Percentiles rank a stretch among this genome's conserved stretches.
Conservation (phyloP, 2,113 vertebrate species). For the Orcinus orca region DNA sequence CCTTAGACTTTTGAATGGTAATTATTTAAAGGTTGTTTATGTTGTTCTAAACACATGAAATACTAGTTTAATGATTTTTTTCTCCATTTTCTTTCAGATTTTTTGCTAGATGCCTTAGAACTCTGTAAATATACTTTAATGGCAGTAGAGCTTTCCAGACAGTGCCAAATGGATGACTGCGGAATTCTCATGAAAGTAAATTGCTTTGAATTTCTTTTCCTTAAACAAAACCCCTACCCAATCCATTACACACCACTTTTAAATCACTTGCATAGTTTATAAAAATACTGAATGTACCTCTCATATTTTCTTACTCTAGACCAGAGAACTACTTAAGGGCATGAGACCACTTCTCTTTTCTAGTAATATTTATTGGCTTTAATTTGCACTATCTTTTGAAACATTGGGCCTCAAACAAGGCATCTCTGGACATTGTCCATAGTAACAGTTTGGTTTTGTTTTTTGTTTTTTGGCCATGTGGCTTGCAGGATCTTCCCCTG, state of each 20-base stretch:
- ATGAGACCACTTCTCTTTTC: not conserved
- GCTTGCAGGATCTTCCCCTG: not conserved
- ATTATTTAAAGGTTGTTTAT: not conserved
- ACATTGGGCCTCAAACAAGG: not conserved
- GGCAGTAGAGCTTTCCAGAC: conserved; percentile 92
- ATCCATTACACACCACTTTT: not conserved
- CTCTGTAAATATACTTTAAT: conserved; percentile 92
- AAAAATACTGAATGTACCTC: not conserved
- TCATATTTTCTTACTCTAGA: not conserved
- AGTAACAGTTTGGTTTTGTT: not conserved
- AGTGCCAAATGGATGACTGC: conserved; percentile 94
- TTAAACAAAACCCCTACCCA: not conserved
- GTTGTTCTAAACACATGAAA: not conserved
- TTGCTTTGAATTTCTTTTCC: not conserved
- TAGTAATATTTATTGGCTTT: not conserved
- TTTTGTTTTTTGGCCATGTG: not conserved
- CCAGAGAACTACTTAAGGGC: not conserved
- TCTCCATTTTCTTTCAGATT: conserved; percentile 83
- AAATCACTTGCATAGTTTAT: not conserved
- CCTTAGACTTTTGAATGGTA: not conserved
- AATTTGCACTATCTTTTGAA: not conserved
- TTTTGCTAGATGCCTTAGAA: conserved; percentile 92
- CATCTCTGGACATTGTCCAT: not conserved
- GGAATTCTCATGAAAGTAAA: conserved; percentile 90
- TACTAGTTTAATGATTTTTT: not conserved